These are phyloP conservation scores for Cladopsammia gracilis DNA, from an alignment of 64 coral and sea anemone species.

Conservation along the genomic window DNA sequence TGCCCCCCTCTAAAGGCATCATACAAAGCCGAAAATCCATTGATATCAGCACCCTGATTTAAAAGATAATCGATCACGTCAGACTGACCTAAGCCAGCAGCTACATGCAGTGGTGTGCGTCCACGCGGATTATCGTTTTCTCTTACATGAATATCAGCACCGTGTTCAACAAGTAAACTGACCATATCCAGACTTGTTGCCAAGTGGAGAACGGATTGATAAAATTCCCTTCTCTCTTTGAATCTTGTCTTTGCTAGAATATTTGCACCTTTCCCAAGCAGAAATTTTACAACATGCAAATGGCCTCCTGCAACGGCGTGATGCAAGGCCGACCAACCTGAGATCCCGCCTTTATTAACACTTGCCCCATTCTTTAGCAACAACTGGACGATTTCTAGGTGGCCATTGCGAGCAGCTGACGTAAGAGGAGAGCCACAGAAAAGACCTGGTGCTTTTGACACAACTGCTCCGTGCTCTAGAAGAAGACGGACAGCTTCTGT, in stretches of 20 bases:
- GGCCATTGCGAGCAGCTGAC: not conserved
- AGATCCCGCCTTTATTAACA: not conserved
- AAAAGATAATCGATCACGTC: not conserved
- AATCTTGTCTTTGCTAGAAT: not conserved
- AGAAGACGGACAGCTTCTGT: not conserved
- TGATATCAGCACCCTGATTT: not conserved
- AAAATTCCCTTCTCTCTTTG: no score
- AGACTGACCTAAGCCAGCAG: not conserved
- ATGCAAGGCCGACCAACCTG: not conserved
- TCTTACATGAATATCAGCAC: not conserved
- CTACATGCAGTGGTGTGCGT: not conserved
- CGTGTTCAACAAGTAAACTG: not conserved
- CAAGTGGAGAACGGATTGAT: not conserved
- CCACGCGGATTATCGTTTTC: not conserved
- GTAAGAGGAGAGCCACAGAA: not conserved
- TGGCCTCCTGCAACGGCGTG: not conserved
- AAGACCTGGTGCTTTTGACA: no score
- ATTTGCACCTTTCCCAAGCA: not conserved
- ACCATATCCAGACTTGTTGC: not conserved
- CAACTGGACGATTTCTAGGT: not conserved
- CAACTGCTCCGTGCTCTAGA: not conserved
- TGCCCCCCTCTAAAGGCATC: not conserved
- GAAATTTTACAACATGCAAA: not conserved
- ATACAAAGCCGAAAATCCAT: not conserved
- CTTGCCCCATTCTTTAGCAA: not conserved